Evolutionary conservation across 2,113 vertebrate genomes (phyloP), one percentile per base, ranked within the genome.

Genomic region (Petrocephalus zakoni): DNA sequence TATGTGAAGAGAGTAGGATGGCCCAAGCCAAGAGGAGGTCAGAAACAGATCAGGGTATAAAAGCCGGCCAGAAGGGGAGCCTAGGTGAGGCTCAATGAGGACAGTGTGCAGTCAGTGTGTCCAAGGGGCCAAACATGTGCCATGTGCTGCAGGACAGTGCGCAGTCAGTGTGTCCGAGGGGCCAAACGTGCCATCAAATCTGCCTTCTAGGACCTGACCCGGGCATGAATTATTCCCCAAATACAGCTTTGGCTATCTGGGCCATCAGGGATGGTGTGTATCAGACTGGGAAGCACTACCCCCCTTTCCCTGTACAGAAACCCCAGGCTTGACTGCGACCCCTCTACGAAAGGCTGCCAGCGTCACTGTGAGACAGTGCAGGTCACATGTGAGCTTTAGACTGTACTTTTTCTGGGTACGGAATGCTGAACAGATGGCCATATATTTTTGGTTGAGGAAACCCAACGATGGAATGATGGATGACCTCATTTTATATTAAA

Each of bases 11-110:
- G 91, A 19, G 93, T 92, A 42, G 95, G 94, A 94, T 94, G 95
- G 93, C 94, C 94, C 94, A 95, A 96, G 97, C 96, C 95, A 92
- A 95, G 94, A 94, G 93, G 94, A 95, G 95, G 95, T 96, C 97
- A 97, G 97, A 97, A 97, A 94, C 91, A 94, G 89, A 93, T 94
- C 94, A 95, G 95, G 95, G 96, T 94, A 95, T 94, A 95, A 94
- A 94, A 94, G 93, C 95, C 96, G 96, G 97, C 94, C 94, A 91
- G 90, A 90, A 91, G 90, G 91, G 92, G 93, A 93, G 93, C 46
- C 91, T 72, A 10, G 64, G 64, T 42, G 72, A 42, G 34, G 72
- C 72, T 19, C 15, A 78, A 42, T 34, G 72, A 42, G 42, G 42
- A 42, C 42, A 42, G 42, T 42, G 42, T 42, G 42, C 42, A 42